phyloP scores from a whole-genome alignment of 2,888 invertebrate genomes.

The Leptopilina myrica region DNA sequence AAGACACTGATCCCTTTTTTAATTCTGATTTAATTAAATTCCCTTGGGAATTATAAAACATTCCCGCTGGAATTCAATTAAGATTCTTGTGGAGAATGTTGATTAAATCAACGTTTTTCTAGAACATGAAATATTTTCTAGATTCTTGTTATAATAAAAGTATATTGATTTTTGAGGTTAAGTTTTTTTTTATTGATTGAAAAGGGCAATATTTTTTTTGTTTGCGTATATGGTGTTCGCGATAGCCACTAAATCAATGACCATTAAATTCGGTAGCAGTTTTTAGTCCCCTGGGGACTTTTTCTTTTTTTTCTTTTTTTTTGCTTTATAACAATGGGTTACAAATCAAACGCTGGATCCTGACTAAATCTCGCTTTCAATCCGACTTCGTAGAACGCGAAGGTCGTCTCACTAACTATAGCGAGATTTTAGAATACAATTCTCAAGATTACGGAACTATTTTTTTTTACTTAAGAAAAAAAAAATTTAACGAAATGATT shows the following conservation, averaged over 20 bases:
- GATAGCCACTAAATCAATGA: conserved; percentile 59
- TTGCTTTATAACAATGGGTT: conserved; percentile 66
- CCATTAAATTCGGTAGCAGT: conserved; percentile 68
- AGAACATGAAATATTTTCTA: not conserved
- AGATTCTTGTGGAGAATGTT: conserved; percentile 9
- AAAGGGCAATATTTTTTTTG: not conserved
- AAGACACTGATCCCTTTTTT: not conserved
- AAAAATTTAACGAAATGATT: too few species aligned
- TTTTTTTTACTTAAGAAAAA: too few species aligned
- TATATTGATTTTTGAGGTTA: not conserved
- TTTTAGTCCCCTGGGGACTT: conserved; percentile 60
- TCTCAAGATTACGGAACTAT: not conserved
- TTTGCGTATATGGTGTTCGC: not conserved
- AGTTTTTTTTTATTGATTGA: not conserved
- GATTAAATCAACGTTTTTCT: conserved; percentile 20
- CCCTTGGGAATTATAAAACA: conserved; percentile 5
- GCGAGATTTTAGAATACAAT: conserved; percentile 3
- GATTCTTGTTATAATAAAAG: not conserved
- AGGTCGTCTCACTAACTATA: conserved; percentile 25
- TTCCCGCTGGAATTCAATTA: not conserved
- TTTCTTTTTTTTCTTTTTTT: not conserved
- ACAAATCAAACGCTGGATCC: conserved; percentile 68
- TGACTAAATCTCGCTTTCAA: conserved; percentile 65
- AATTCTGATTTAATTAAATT: conserved; percentile 1
- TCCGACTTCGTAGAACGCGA: conserved; percentile 17